phyloP scores from a whole-genome alignment of 2,113 vertebrate genomes.

The Carassius auratus region DNA sequence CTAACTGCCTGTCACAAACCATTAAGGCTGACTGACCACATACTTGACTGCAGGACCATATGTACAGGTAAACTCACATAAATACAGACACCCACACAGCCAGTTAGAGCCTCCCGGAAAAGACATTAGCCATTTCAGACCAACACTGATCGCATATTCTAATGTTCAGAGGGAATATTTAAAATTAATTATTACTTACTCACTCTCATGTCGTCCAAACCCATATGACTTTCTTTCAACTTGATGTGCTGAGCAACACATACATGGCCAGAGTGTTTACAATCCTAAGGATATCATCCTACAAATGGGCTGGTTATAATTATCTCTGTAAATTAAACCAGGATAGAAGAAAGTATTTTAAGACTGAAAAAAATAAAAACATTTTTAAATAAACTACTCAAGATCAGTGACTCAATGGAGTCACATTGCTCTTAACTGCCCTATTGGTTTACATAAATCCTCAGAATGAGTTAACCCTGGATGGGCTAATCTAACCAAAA shows the following conservation, averaged over 20 bases:
- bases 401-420: background rate
- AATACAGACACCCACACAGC: slow-evolving; percentile 34
- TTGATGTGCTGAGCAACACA: background rate
- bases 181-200: background rate
- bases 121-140: background rate
- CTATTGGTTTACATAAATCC: background rate
- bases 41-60: slow-evolving; percentile 64
- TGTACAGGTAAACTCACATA: slow-evolving; percentile 62
- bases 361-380: background rate
- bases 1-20: slow-evolving; percentile 35
- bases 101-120: background rate
- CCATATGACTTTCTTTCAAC: background rate
- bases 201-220: background rate
- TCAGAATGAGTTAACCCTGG: background rate
- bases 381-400: background rate
- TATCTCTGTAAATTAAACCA: background rate
- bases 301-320: background rate
- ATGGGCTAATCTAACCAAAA: background rate
- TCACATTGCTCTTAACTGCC: background rate
- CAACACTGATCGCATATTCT: background rate
- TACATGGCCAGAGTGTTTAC: background rate
- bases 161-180: background rate
- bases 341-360: background rate
- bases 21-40: slow-evolving; percentile 35
- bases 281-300: background rate